These are phyloP conservation scores for Lithophane semibrunnea DNA, from an alignment of 2,888 invertebrate species.

Conservation along the genomic window DNA sequence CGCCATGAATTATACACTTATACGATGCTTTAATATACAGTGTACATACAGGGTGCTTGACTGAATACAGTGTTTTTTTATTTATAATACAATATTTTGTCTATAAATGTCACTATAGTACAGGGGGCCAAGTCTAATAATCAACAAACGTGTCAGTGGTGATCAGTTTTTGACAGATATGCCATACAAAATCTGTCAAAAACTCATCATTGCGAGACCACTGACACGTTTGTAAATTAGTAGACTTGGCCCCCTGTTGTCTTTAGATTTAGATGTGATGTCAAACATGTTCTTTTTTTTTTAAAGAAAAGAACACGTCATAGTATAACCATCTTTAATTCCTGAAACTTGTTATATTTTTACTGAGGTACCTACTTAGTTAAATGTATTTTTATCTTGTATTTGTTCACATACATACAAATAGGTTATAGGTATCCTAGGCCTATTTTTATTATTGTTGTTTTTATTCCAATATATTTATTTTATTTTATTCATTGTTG, in stretches of 20 bases:
- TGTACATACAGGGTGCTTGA: conserved; percentile 31
- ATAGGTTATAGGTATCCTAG: too few relatives aligned
- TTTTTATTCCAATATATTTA: not conserved
- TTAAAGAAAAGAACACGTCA: not conserved
- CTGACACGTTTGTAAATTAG: too few relatives aligned
- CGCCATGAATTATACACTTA: conserved; percentile 44
- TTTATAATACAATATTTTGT: not conserved
- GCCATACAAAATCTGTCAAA: too few relatives aligned
- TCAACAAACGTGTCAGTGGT: too few relatives aligned
- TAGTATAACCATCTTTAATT: not conserved
- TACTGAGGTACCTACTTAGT: not conserved
- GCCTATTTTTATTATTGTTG: too few relatives aligned
- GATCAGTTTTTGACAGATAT: too few relatives aligned
- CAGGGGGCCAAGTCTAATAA: too few relatives aligned
- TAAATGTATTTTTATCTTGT: not conserved
- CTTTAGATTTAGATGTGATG: too few relatives aligned
- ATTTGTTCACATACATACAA: too few relatives aligned
- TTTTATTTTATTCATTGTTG: not conserved
- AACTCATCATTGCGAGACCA: too few relatives aligned
- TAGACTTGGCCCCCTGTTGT: too few relatives aligned
- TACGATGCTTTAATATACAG: conserved; percentile 45
- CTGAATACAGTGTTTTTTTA: conserved; percentile 2
- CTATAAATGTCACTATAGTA: not conserved
- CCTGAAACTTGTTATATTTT: not conserved
- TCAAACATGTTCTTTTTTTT: too few relatives aligned